phyloP scores from a whole-genome alignment of 2,888 invertebrate genomes.

The Orthosia gracilis region DNA sequence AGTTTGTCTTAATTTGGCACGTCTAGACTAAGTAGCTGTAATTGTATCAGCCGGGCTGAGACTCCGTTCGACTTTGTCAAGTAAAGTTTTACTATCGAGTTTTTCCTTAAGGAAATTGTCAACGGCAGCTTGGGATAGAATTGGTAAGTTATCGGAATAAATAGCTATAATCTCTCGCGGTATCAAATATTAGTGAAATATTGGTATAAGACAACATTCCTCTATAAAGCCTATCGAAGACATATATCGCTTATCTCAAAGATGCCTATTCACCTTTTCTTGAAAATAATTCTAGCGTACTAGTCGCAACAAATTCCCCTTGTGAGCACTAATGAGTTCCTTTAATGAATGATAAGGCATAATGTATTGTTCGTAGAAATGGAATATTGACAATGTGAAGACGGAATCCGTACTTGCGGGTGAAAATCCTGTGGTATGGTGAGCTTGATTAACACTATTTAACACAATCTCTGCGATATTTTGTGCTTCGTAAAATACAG shows the following conservation, averaged over 20 bases:
- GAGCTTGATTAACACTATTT: constrained; percentile 26
- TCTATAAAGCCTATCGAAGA: constrained; percentile 19
- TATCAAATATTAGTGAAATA: constrained; percentile 12
- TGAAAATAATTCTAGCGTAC: constrained; percentile 41
- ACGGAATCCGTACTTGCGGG: constrained; percentile 8
- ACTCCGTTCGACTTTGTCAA: background rate
- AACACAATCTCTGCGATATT: constrained; percentile 16
- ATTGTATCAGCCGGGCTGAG: constrained; percentile 10
- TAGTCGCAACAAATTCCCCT: constrained; percentile 27
- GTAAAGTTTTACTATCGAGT: background rate
- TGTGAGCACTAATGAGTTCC: constrained; percentile 31
- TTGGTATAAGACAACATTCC: constrained; percentile 26
- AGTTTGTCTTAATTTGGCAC: constrained; percentile 21
- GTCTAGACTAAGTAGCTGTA: background rate
- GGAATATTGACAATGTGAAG: constrained; percentile 33
- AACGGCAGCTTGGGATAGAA: constrained; percentile 7
- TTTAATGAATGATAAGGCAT: constrained; percentile 53
- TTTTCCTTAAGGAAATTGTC: constrained; percentile 38
- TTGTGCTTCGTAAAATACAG: constrained; percentile 20
- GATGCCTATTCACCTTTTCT: constrained; percentile 33
- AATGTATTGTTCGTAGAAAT: constrained; percentile 37
- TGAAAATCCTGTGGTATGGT: background rate
- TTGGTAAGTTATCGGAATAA: constrained; percentile 28
- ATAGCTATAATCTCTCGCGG: background rate
- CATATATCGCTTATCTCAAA: constrained; percentile 35